These are phyloP conservation scores for Coregonus clupeaformis DNA, from an alignment of 2,113 vertebrate species.

Conservation along the genomic window DNA sequence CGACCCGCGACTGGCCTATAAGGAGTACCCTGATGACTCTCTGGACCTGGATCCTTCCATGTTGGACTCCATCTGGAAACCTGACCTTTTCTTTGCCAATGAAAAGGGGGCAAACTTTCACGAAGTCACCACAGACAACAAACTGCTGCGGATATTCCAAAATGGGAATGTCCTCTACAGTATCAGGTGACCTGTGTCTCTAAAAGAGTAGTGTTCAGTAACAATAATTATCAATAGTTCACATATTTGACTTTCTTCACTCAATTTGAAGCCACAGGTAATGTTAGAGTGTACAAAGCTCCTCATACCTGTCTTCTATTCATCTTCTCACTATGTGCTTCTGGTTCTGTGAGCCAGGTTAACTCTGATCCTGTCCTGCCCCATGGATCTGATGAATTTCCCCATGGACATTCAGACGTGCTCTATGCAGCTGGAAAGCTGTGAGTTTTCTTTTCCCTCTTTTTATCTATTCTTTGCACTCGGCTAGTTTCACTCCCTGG, in stretches of 20 bases:
- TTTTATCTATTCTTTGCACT: slow-evolving; percentile 5
- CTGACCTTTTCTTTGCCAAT: slow-evolving; percentile 92
- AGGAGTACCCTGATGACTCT: slow-evolving; percentile 90
- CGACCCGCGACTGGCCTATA: slow-evolving; percentile 88
- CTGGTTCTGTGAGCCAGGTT: slow-evolving; percentile 71
- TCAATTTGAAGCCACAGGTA: neutral
- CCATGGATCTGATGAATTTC: slow-evolving; percentile 96
- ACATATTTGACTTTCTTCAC: neutral
- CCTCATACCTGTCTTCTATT: neutral
- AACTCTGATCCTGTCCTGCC: slow-evolving; percentile 91
- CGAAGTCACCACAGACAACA: slow-evolving; percentile 93
- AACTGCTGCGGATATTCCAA: slow-evolving; percentile 92
- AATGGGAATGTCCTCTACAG: slow-evolving; percentile 95
- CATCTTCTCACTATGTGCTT: neutral
- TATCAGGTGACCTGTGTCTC: slow-evolving; percentile 79
- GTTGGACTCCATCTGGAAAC: slow-evolving; percentile 96
- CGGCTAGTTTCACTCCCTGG: too few species aligned
- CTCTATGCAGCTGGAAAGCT: slow-evolving; percentile 94
- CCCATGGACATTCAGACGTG: slow-evolving; percentile 96
- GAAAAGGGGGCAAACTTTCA: slow-evolving; percentile 96
- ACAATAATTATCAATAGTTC: too few species aligned
- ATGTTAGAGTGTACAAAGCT: neutral
- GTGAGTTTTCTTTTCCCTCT: slow-evolving; percentile 72
- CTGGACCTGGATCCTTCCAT: slow-evolving; percentile 92
- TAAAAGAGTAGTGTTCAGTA: too few species aligned